A percentile compares a stretch with the other conserved stretches of the same genome.
phyloP scores from a whole-genome alignment of 1,140 invertebrate genomes.

The Calephelis virginiensis region DNA sequence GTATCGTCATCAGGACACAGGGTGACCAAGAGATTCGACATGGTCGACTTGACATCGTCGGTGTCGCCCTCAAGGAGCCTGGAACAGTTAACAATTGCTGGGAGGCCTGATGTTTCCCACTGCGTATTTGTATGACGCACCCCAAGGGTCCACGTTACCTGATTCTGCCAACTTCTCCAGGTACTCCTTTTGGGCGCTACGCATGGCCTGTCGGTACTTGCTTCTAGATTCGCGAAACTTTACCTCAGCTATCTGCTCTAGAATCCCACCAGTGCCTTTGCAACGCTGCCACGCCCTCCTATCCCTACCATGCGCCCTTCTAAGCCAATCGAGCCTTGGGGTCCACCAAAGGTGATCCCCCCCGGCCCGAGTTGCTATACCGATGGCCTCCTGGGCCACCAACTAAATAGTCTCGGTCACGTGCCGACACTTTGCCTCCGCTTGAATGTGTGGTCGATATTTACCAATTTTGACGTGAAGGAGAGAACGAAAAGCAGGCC shows the following conservation, averaged over 20 bases:
- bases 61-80: neutral
- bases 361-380: neutral
- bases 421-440: too few relatives aligned
- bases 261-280: neutral
- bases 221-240: neutral
- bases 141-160: neutral
- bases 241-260: neutral
- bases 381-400: neutral
- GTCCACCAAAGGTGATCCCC: neutral
- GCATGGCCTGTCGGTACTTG: neutral
- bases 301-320: neutral
- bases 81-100: neutral
- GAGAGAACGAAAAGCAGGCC: too few relatives aligned
- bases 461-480: too few relatives aligned
- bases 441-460: too few relatives aligned
- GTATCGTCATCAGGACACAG: neutral
- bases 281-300: neutral
- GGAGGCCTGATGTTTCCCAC: neutral
- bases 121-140: too few relatives aligned
- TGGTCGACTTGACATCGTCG: neutral
- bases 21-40: neutral
- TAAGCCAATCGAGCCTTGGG: neutral
- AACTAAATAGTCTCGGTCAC: neutral
- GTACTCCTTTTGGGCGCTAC: neutral
- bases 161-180: neutral